Percentiles rank a stretch among this genome's conserved stretches.
phyloP scores from a whole-genome alignment of 2,888 invertebrate genomes.

The Periphyllus acericola region DNA sequence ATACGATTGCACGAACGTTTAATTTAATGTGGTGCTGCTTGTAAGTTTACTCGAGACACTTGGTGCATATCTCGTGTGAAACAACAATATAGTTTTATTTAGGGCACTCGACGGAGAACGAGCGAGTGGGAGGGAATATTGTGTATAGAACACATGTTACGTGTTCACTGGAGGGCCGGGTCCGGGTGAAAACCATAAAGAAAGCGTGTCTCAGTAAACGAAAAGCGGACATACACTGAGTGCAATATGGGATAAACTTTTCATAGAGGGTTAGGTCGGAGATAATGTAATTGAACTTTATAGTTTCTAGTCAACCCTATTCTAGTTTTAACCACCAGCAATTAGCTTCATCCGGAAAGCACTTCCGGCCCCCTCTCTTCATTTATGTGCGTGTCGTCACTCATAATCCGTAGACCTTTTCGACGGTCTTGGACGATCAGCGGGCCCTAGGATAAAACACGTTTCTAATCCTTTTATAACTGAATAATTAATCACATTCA shows the following conservation, averaged over 20 bases:
- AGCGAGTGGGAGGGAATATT: background rate
- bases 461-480: slow-evolving; percentile 30
- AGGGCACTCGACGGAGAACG: background rate
- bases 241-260: slow-evolving; percentile 21
- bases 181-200: slow-evolving; percentile 32
- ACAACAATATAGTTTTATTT: slow-evolving; percentile 31
- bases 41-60: background rate
- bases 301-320: slow-evolving; percentile 26
- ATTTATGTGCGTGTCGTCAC: background rate
- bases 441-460: background rate
- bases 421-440: background rate
- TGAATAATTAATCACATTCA: slow-evolving; percentile 45
- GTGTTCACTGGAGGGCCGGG: background rate
- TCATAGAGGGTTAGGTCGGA: slow-evolving; percentile 20
- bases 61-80: background rate
- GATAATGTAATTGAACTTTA: slow-evolving; percentile 55
- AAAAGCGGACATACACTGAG: slow-evolving; percentile 9
- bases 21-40: background rate
- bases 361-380: background rate
- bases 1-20: background rate
- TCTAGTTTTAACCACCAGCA: slow-evolving; percentile 17
- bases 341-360: slow-evolving; percentile 36
- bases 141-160: slow-evolving; percentile 14
- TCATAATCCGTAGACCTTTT: slow-evolving; percentile 38
- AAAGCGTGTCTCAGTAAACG: slow-evolving; percentile 27